phyloP scores from a whole-genome alignment of 2,888 invertebrate species.

The Clanis bilineata region DNA sequence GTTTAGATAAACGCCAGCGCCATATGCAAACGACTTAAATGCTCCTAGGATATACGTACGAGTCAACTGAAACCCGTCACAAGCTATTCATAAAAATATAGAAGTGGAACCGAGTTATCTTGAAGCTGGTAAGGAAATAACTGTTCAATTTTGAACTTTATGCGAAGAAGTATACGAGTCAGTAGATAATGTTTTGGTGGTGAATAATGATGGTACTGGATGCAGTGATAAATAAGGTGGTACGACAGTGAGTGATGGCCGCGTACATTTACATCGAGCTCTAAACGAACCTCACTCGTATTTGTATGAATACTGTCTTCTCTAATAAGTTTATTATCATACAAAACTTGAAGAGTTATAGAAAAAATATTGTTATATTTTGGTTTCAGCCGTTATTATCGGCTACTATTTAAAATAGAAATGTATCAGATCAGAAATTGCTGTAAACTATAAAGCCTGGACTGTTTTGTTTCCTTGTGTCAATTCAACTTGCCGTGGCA shows the following conservation, averaged over 20 bases:
- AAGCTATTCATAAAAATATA: slow-evolving; percentile 39
- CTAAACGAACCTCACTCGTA: slow-evolving; percentile 49
- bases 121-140: background rate
- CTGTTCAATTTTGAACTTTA: slow-evolving; percentile 5
- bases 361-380: too few relatives aligned
- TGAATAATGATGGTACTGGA: slow-evolving; percentile 1
- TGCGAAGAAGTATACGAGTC: background rate
- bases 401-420: too few relatives aligned
- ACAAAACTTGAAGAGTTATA: too few relatives aligned
- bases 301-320: slow-evolving; percentile 37
- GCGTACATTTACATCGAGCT: slow-evolving; percentile 44
- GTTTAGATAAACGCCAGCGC: background rate
- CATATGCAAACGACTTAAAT: slow-evolving; percentile 8
- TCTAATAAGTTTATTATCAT: background rate
- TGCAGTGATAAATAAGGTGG: slow-evolving; percentile 67
- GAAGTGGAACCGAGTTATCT: slow-evolving; percentile 21
- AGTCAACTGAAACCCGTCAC: slow-evolving; percentile 39
- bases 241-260: slow-evolving; percentile 70
- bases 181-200: background rate
- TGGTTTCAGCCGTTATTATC: too few relatives aligned
- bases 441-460: too few relatives aligned
- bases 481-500: too few relatives aligned
- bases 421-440: too few relatives aligned
- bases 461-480: too few relatives aligned
- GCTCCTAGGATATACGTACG: slow-evolving; percentile 6